Evolutionary conservation across 2,888 invertebrate species (phyloP).

Genomic region (Drosophila fungiperda): DNA sequence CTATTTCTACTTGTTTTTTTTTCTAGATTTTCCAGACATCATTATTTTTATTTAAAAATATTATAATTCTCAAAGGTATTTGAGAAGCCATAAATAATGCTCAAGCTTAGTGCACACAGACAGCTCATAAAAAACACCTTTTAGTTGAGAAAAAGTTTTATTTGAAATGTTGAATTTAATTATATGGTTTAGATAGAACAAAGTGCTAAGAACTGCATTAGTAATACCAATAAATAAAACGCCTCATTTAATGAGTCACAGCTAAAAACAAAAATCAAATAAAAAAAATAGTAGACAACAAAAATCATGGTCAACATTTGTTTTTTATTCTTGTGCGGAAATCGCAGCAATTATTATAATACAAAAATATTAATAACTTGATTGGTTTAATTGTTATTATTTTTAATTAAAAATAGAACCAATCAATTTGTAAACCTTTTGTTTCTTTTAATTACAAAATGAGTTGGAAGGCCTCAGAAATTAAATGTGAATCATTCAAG

Average conservation of each 20-base stretch:
- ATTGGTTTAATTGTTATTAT: constrained; percentile 1
- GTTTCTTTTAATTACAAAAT: constrained; percentile 24
- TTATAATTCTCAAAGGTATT: not conserved
- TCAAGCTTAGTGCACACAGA: not conserved
- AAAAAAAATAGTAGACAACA: constrained; percentile 13
- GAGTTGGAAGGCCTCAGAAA: constrained; percentile 21
- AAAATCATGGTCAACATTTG: constrained; percentile 1
- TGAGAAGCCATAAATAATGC: not conserved
- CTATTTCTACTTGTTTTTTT: too few relatives aligned
- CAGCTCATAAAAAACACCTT: not conserved
- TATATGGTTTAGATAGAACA: constrained; percentile 9
- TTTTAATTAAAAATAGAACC: constrained; percentile 15
- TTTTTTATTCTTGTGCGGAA: constrained; percentile 42
- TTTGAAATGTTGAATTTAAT: not conserved
- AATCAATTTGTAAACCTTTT: constrained; percentile 33
- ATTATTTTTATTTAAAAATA: not conserved
- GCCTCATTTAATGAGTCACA: constrained; percentile 49
- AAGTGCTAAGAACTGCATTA: constrained; percentile 1
- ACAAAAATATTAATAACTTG: constrained; percentile 37
- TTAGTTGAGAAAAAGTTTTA: not conserved
- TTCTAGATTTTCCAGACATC: too few relatives aligned
- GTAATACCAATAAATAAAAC: constrained; percentile 52
- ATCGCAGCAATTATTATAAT: constrained; percentile 60
- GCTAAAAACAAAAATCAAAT: constrained; percentile 11
- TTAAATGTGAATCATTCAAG: constrained; percentile 8